A percentile compares a stretch with the other conserved stretches of the same genome.
These are phyloP conservation scores for Eurystomus gularis DNA, from an alignment of 2,113 vertebrate species.

Conservation along the genomic window DNA sequence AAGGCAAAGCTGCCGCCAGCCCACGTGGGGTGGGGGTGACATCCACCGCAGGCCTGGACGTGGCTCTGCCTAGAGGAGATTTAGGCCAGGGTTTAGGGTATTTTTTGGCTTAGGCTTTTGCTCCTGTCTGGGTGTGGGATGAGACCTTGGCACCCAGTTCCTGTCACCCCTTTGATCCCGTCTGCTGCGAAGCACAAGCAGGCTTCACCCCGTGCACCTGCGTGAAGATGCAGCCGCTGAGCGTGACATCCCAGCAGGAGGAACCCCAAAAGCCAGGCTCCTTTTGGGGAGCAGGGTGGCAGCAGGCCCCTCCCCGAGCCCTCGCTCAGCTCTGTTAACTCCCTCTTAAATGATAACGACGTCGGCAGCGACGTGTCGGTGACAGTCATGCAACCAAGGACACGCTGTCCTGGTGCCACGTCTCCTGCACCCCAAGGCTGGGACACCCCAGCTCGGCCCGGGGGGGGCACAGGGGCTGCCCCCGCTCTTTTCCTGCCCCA, in stretches of 20 bases:
- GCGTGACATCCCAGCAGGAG: background rate
- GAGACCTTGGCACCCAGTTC: background rate
- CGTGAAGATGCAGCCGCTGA: rapidly evolving
- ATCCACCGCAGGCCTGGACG: background rate
- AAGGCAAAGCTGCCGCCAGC: background rate
- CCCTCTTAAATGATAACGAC: background rate
- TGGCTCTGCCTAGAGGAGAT: background rate
- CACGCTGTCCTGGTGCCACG: background rate
- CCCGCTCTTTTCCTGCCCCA: background rate
- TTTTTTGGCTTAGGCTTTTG: background rate
- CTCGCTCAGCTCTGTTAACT: background rate
- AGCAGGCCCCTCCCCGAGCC: background rate
- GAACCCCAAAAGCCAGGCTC: background rate
- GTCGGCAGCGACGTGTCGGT: background rate
- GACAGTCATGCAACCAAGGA: background rate
- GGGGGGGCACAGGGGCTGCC: rapidly evolving
- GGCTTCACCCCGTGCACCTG: background rate
- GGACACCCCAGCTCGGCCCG: background rate
- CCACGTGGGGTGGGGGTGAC: background rate
- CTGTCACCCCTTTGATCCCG: background rate
- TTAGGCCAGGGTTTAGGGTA: background rate
- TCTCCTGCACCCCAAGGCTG: background rate
- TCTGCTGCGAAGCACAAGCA: background rate
- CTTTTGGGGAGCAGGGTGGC: background rate
- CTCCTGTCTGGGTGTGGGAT: background rate